Conservation (phyloP, 1,140 invertebrate genomes). For the Drosophila persimilis region DNA sequence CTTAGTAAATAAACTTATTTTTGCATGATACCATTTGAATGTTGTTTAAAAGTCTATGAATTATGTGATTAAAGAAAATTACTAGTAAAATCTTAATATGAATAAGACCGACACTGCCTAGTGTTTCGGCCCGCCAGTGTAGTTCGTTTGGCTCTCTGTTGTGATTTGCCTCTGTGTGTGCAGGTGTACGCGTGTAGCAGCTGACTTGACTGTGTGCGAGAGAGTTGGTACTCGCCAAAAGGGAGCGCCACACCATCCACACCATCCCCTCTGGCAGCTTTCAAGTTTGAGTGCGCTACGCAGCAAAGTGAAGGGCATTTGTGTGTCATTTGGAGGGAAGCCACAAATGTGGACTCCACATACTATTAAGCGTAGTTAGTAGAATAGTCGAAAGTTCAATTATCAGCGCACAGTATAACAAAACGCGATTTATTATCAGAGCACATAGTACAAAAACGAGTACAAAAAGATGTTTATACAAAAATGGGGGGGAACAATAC, state of each 20-base stretch:
- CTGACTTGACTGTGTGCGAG: conserved; percentile 20
- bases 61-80: too few species aligned
- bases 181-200: conserved; percentile 31
- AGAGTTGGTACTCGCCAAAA: neutral
- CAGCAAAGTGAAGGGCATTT: conserved; percentile 34
- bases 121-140: conserved; percentile 13
- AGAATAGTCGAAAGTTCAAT: conserved; percentile 35
- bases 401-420: conserved; percentile 68
- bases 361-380: conserved; percentile 4
- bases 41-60: too few species aligned
- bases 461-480: conserved; percentile 60
- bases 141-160: conserved; percentile 28
- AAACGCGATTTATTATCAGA: conserved; percentile 73
- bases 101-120: neutral
- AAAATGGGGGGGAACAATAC: conserved; percentile 47
- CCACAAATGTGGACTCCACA: conserved; percentile 19
- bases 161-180: conserved; percentile 23
- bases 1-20: too few species aligned
- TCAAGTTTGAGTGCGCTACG: conserved; percentile 48
- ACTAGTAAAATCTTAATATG: too few species aligned
- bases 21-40: too few species aligned
- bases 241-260: conserved; percentile 33
- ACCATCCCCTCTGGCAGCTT: conserved; percentile 15
- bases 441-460: conserved; percentile 52
- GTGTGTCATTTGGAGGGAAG: conserved; percentile 14